phyloP scores from a whole-genome alignment of 2,888 invertebrate genomes.

The Blastobasis lacticolella region DNA sequence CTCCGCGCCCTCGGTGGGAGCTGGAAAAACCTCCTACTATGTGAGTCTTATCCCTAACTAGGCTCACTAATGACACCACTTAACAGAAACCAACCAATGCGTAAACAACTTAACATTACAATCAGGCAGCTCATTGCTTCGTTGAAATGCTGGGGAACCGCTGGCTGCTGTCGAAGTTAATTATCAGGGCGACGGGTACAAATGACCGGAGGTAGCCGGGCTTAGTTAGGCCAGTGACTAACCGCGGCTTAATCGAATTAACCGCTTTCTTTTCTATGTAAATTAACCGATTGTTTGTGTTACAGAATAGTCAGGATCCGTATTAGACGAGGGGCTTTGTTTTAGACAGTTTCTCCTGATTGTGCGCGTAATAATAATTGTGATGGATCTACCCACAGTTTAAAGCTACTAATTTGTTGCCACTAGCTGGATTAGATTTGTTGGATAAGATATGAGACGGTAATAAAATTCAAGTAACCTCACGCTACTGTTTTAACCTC shows the following conservation, averaged over 20 bases:
- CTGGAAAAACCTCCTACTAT: constrained; percentile 85
- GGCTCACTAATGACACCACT: constrained; percentile 26
- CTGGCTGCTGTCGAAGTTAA: constrained; percentile 52
- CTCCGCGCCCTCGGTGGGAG: constrained; percentile 84
- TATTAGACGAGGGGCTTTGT: background rate
- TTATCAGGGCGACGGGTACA: constrained; percentile 61
- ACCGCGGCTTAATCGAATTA: constrained; percentile 59
- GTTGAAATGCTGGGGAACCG: constrained; percentile 55
- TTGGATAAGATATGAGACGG: background rate
- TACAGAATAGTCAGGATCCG: constrained; percentile 16
- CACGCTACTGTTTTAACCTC: too few species aligned
- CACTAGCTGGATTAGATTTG: background rate
- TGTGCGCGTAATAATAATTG: background rate
- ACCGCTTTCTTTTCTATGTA: constrained; percentile 63
- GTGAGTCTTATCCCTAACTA: constrained; percentile 74
- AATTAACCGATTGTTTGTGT: constrained; percentile 59
- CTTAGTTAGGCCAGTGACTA: constrained; percentile 53
- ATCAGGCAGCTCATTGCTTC: constrained; percentile 48
- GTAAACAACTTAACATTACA: constrained; percentile 46
- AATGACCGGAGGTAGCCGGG: constrained; percentile 55
- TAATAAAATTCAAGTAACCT: too few species aligned
- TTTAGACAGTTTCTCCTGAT: background rate
- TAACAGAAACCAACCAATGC: constrained; percentile 23
- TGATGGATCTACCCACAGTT: background rate
- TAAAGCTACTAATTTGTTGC: background rate